Conservation (phyloP, 2,888 invertebrate genomes). For the Cheilosia grossa region DNA sequence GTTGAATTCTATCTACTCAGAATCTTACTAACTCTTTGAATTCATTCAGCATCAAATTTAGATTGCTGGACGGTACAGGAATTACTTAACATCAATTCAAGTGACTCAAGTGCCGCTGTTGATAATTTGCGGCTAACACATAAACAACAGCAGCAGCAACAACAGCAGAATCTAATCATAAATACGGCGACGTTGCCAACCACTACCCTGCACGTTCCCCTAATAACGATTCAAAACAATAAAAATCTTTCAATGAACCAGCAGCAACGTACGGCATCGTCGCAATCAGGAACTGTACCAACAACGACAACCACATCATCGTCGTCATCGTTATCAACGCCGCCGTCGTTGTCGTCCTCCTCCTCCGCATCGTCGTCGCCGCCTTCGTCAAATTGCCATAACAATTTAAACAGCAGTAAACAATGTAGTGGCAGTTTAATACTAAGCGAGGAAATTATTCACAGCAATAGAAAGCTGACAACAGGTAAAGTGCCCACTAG, state of each 20-base stretch:
- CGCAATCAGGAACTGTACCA: constrained; percentile 37
- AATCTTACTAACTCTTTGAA: constrained; percentile 21
- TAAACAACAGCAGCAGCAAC: constrained; percentile 56
- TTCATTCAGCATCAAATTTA: constrained; percentile 79
- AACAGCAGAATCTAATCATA: constrained; percentile 79
- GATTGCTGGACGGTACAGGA: constrained; percentile 81
- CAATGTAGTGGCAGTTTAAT: constrained; percentile 60
- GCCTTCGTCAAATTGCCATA: constrained; percentile 69
- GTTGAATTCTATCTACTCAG: background rate
- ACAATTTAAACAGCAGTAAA: constrained; percentile 64
- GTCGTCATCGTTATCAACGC: constrained; percentile 66
- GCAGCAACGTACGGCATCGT: constrained; percentile 71
- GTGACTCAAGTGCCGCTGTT: constrained; percentile 76
- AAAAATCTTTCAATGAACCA: constrained; percentile 79
- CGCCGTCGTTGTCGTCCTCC: constrained; percentile 33
- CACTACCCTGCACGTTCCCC: constrained; percentile 75
- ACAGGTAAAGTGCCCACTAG: constrained; percentile 61
- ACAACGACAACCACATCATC: constrained; percentile 40
- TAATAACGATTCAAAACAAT: constrained; percentile 80
- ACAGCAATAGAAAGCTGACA: constrained; percentile 61
- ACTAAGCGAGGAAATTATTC: constrained; percentile 67
- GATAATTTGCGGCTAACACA: constrained; percentile 77
- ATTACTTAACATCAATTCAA: constrained; percentile 80
- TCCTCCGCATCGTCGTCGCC: constrained; percentile 40
- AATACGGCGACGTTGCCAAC: constrained; percentile 80